These are phyloP conservation scores for Larimichthys crocea DNA, from an alignment of 2,113 vertebrate species.

Conservation along the genomic window DNA sequence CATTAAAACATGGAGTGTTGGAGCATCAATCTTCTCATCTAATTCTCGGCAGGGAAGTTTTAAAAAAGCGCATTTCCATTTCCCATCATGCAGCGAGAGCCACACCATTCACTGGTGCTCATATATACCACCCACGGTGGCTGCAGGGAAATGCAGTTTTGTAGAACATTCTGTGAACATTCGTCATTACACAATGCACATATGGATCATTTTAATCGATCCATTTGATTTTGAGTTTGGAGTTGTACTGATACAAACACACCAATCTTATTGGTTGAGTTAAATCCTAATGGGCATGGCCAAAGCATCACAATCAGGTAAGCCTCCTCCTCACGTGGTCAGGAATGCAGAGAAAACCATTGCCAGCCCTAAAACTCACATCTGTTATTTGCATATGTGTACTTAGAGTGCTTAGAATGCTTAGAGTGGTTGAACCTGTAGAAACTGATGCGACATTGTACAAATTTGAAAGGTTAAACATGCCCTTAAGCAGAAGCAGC, in stretches of 20 bases:
- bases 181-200: constrained; percentile 3
- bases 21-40: not conserved
- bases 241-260: not conserved
- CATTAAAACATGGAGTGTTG: not conserved
- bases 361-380: not conserved
- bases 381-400: not conserved
- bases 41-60: not conserved
- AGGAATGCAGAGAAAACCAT: too few relatives aligned
- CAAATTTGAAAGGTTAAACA: not conserved
- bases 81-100: constrained; percentile 31
- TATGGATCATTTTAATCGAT: not conserved
- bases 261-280: not conserved
- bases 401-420: not conserved
- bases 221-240: too few relatives aligned
- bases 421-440: not conserved
- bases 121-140: not conserved
- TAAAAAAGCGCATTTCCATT: not conserved
- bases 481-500: not conserved
- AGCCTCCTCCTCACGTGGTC: too few relatives aligned
- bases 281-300: not conserved
- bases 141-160: constrained; percentile 40
- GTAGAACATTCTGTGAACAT: constrained; percentile 23
- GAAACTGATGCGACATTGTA: not conserved
- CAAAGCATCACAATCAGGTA: not conserved
- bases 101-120: not conserved